phyloP scores from a whole-genome alignment of 2,888 invertebrate genomes.

The Drosophila infuscata region DNA sequence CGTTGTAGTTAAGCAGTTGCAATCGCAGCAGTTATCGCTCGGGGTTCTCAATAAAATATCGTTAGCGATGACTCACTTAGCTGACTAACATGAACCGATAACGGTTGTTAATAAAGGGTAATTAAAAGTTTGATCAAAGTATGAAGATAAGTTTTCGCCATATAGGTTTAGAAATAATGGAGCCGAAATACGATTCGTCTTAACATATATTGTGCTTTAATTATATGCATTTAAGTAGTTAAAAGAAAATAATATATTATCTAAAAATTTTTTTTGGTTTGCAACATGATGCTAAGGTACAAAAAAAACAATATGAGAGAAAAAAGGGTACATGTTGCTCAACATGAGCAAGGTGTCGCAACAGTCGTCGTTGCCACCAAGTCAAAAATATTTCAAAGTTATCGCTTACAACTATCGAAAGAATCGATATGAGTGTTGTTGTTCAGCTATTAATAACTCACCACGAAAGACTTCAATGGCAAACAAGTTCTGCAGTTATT shows the following conservation, averaged over 20 bases:
- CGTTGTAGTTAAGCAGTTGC: background rate
- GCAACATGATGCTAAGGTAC: background rate
- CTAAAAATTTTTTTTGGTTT: background rate
- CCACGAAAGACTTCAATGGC: constrained; percentile 69
- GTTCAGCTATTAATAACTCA: constrained; percentile 47
- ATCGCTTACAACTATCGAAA: constrained; percentile 32
- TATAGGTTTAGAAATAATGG: background rate
- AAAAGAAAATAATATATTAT: background rate
- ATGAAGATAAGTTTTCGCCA: background rate
- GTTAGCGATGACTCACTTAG: background rate
- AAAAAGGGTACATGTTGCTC: constrained; percentile 1
- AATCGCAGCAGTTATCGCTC: background rate
- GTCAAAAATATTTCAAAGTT: background rate
- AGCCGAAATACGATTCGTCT: background rate
- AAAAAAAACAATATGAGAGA: background rate
- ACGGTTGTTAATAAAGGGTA: background rate
- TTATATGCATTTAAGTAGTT: background rate
- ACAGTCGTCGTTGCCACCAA: constrained; percentile 38
- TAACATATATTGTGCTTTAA: background rate
- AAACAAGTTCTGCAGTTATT: constrained; percentile 81
- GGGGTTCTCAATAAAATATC: constrained; percentile 1
- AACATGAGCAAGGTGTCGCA: constrained; percentile 8
- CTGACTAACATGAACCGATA: background rate
- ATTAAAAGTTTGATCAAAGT: background rate
- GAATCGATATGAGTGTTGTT: constrained; percentile 47